phyloP scores from a whole-genome alignment of 2,113 vertebrate species.

The Cardinalis cardinalis region DNA sequence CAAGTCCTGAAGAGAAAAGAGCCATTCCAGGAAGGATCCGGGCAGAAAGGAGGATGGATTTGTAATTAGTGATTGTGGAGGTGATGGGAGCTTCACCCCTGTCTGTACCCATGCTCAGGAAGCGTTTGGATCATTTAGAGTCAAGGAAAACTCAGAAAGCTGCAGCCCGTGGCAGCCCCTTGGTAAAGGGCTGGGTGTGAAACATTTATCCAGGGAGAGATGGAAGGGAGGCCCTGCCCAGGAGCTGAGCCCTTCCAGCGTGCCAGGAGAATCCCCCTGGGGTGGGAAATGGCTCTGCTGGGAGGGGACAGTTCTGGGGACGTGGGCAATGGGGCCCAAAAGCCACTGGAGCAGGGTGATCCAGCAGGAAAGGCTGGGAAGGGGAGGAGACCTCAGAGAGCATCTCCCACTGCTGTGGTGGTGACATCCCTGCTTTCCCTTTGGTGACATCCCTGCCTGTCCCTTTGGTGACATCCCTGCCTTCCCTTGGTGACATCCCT shows the following conservation, averaged over 20 bases:
- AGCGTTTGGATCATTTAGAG: background rate
- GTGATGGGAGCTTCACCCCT: background rate
- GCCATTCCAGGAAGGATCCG: too few species aligned
- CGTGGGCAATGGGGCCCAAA: background rate
- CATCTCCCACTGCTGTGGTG: accelerated
- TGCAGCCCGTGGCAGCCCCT: background rate
- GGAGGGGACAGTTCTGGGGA: background rate
- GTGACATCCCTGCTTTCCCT: background rate
- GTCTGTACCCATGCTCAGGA: accelerated
- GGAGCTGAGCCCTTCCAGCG: background rate
- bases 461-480: too few species aligned
- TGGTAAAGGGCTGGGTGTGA: background rate
- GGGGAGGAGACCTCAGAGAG: accelerated
- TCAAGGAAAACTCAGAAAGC: accelerated
- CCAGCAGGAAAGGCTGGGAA: accelerated
- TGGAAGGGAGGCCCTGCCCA: accelerated
- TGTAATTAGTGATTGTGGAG: background rate
- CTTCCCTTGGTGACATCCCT: too few species aligned
- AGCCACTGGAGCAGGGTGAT: background rate
- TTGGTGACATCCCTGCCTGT: background rate
- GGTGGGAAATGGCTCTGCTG: background rate
- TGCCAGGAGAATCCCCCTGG: background rate
- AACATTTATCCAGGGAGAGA: background rate
- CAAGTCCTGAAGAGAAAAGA: background rate
- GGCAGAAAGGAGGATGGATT: background rate